phyloP scores from a whole-genome alignment of 2,888 invertebrate genomes.

The Cepaea hortensis region DNA sequence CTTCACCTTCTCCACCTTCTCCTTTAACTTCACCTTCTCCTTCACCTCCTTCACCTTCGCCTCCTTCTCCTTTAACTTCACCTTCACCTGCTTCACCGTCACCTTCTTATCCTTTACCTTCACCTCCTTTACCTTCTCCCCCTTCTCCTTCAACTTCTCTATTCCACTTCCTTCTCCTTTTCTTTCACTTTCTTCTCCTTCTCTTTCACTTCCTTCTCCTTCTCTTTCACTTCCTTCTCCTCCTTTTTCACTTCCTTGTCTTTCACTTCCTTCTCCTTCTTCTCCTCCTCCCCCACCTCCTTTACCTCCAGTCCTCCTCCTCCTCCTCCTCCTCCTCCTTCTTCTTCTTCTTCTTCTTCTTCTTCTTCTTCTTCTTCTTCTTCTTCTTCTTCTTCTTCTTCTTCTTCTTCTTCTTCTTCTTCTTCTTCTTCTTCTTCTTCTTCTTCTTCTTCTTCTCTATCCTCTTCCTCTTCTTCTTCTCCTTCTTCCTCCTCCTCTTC shows the following conservation, averaged over 20 bases:
- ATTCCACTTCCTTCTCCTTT: no score
- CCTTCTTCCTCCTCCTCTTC: neutral
- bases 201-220: no score
- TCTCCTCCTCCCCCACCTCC: neutral
- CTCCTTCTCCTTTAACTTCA: neutral
- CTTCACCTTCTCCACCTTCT: no score
- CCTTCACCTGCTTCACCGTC: neutral
- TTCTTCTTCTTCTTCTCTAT: neutral
- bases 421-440: no score
- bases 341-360: no score
- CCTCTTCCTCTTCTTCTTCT: conserved; percentile 1
- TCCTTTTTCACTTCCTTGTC: neutral
- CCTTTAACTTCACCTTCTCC: neutral
- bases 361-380: no score
- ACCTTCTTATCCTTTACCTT: no score
- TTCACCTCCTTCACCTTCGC: neutral
- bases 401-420: no score
- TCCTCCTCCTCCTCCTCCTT: no score
- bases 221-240: no score
- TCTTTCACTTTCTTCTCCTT: neutral
- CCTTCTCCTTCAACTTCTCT: neutral
- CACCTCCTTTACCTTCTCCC: neutral
- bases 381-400: no score
- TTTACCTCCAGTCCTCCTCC: no score
- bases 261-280: neutral